Percentiles rank a stretch among this genome's conserved stretches.
Conservation (phyloP, 2,797 vertebrate species). For the Phrynocephalus forsythii region DNA sequence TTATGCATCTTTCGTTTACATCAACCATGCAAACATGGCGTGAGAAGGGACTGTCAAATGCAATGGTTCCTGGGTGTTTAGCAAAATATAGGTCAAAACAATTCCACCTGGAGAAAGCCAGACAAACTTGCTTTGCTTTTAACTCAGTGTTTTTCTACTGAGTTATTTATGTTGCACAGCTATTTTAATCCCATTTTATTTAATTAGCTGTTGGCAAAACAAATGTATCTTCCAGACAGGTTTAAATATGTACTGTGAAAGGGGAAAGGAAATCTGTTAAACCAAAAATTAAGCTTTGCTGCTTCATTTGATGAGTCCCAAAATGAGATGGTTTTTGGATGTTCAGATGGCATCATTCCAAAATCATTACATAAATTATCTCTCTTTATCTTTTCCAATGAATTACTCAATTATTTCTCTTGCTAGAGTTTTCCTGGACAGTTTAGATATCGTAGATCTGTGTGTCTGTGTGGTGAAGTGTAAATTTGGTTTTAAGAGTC, state of each 20-base stretch:
- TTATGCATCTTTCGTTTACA: background rate
- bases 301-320: slow-evolving; percentile 9
- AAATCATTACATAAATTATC: slow-evolving; percentile 42
- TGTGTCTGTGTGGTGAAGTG: background rate
- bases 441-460: background rate
- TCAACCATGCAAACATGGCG: background rate
- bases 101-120: background rate
- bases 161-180: slow-evolving; percentile 4
- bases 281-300: background rate
- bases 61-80: slow-evolving; percentile 24
- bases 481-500: background rate
- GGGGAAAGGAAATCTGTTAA: background rate
- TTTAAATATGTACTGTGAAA: slow-evolving; percentile 8
- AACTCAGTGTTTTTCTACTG: background rate
- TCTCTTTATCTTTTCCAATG: slow-evolving; percentile 46
- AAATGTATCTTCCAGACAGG: background rate
- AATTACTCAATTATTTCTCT: slow-evolving; percentile 49
- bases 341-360: slow-evolving; percentile 40
- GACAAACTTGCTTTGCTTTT: background rate
- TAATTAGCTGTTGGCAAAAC: slow-evolving; percentile 37
- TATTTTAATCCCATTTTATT: slow-evolving; percentile 24
- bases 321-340: slow-evolving; percentile 36
- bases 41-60: slow-evolving; percentile 18
- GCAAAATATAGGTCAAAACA: slow-evolving; percentile 22
- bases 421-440: slow-evolving; percentile 9